Base-by-base conservation (phyloP, 2,797 vertebrate genomes). In the Anguilla anguilla region DNA sequence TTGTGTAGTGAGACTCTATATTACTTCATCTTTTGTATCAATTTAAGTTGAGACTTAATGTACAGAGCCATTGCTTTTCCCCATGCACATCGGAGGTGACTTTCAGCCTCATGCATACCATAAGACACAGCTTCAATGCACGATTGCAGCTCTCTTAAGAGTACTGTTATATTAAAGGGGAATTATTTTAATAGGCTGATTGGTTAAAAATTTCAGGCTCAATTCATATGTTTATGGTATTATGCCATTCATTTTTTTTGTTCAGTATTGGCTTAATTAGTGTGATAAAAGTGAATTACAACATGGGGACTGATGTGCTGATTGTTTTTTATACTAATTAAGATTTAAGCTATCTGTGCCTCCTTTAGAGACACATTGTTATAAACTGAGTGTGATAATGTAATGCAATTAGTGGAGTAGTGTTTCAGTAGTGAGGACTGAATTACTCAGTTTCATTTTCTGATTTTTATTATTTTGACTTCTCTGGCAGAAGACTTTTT, bases 311-410 rank as follows among this genome's bases (percentile, higher is more conserved):
- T 49, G 88, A 84, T 83, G 46, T 35, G 46, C 77, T 84, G 85
- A 86, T 84, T 89, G 49, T 86, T 89, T 89, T 69, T 61, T 88
- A 86, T 86, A 59, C 35, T 77, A 86, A 86, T 89, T 86, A 84
- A 86, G 64, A 86, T 89, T 84, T 59, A 82, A 86, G 85, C 57
- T 81, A 84, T 89, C 85, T 86, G 81, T 84, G 82, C 69, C 81
- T 89, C 6, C 85, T 84, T 86, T 89, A 25, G 35, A 88, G 72
- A 31, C 72, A 57, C n/a, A 61, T 83, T 84, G 57, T 64, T 84
- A 17, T 74, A 84, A 86, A 79, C 59, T 86, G 85, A 74, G 51
- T 89, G 81, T 79, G 88, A 49, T 83, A 84, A 77, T 84, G 64
- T 86, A 86, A 84, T 84, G 67, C 31, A 84, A 59, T 89, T 84